Evolutionary conservation across 2,113 vertebrate genomes (phyloP).

Genomic region (Oreochromis aureus): DNA sequence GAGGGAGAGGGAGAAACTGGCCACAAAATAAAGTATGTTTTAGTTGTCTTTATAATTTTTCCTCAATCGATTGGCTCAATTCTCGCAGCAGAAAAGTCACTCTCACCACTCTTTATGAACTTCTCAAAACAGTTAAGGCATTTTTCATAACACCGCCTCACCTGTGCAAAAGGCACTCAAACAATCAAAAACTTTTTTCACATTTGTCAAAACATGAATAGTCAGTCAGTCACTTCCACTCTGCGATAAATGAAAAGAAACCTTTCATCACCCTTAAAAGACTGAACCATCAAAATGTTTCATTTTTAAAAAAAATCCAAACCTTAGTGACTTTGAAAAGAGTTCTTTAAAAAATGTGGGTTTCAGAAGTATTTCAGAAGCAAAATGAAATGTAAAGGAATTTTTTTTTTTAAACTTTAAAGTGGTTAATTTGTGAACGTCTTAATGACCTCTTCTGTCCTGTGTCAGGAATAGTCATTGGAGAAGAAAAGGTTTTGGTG

Average conservation of each 20-base stretch:
- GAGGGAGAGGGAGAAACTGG: not conserved
- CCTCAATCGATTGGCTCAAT: not conserved
- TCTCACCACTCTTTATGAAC: not conserved
- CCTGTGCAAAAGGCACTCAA: not conserved
- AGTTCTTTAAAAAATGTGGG: not conserved
- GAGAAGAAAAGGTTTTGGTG: not conserved
- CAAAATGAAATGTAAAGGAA: not conserved
- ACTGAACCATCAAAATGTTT: not conserved
- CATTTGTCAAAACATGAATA: not conserved
- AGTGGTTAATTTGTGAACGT: not conserved
- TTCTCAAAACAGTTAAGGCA: not conserved
- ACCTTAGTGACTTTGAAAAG: not conserved
- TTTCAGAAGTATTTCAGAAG: not conserved
- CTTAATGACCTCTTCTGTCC: not conserved
- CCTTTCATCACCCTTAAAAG: not conserved
- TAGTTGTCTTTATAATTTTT: not conserved
- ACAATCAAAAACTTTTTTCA: not conserved
- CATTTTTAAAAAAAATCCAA: not conserved
- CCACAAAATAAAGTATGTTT: not conserved
- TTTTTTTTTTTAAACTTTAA: rapidly evolving
- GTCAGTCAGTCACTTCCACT: not conserved
- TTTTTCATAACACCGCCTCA: not conserved
- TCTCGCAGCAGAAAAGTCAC: not conserved
- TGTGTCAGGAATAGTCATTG: not conserved
- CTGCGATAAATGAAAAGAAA: not conserved